Percentiles rank a stretch among this genome's conserved stretches.
Conservation (phyloP, 2,113 vertebrate genomes). For the Columba livia region DNA sequence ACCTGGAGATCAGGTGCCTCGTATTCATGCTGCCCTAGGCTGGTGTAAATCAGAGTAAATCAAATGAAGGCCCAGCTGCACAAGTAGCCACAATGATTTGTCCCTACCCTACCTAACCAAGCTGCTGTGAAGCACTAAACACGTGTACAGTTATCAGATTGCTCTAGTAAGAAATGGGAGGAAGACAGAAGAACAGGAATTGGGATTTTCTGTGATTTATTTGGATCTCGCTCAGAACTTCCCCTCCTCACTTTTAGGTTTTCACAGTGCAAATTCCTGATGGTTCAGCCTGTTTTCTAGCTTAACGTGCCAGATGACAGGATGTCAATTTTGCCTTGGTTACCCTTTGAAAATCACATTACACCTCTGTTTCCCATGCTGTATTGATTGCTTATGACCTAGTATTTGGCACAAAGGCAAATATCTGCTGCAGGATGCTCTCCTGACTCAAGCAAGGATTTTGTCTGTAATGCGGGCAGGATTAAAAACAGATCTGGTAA, state of each 20-base stretch:
- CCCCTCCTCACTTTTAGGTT: background rate
- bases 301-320: background rate
- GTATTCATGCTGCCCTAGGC: rapidly evolving
- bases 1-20: background rate
- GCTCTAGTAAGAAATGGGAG: background rate
- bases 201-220: background rate
- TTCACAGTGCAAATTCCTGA: background rate
- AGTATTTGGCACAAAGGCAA: background rate
- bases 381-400: background rate
- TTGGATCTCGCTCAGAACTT: background rate
- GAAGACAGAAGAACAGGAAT: background rate
- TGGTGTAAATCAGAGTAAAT: background rate
- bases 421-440: background rate
- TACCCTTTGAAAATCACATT: background rate
- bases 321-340: background rate
- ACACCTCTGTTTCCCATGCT: background rate
- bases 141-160: background rate
- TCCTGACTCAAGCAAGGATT: background rate
- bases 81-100: background rate
- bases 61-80: background rate
- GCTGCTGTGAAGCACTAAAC: background rate
- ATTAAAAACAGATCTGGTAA: background rate
- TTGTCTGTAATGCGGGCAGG: background rate
- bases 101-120: background rate
- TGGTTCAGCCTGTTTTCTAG: background rate